Conservation (phyloP, 1,140 invertebrate genomes). For the Drosophila cardini region DNA sequence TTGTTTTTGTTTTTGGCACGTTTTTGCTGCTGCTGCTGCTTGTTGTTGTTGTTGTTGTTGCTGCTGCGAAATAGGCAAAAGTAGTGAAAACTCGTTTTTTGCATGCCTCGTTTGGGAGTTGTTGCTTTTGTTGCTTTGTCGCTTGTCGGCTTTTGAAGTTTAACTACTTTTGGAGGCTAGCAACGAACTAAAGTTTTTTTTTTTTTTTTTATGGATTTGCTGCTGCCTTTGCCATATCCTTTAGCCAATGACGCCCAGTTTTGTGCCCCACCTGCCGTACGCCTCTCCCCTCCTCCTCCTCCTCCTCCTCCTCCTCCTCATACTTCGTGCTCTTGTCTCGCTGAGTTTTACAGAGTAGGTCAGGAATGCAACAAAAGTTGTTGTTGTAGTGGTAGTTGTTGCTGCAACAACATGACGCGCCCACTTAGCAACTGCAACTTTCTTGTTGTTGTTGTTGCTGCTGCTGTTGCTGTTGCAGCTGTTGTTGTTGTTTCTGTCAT, state of each 20-base stretch:
- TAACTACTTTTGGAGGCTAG: constrained; percentile 75
- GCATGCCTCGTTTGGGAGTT: constrained; percentile 33
- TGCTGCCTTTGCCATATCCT: constrained; percentile 64
- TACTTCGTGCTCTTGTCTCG: constrained; percentile 44
- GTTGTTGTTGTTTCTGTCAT: constrained; percentile 24
- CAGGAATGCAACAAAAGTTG: constrained; percentile 71
- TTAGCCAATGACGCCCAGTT: constrained; percentile 60
- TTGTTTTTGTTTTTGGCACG: constrained; percentile 49
- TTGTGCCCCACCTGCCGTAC: neutral
- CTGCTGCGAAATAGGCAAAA: constrained; percentile 77
- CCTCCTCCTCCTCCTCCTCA: neutral
- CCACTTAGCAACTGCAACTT: constrained; percentile 68
- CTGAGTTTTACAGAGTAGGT: constrained; percentile 70
- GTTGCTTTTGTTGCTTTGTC: constrained; percentile 20
- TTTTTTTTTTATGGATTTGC: constrained; percentile 51
- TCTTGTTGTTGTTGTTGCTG: constrained; percentile 41
- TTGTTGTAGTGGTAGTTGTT: constrained; percentile 41
- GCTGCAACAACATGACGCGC: constrained; percentile 64
- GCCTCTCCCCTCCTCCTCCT: neutral
- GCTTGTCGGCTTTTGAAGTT: constrained; percentile 75
- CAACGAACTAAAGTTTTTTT: constrained; percentile 26
- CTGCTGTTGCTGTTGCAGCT: constrained; percentile 37
- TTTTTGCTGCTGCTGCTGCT: constrained; percentile 34
- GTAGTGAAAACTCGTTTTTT: constrained; percentile 80
- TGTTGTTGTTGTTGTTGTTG: constrained; percentile 35